phyloP scores from a whole-genome alignment of 2,113 vertebrate species.

The Anolis sagrei region DNA sequence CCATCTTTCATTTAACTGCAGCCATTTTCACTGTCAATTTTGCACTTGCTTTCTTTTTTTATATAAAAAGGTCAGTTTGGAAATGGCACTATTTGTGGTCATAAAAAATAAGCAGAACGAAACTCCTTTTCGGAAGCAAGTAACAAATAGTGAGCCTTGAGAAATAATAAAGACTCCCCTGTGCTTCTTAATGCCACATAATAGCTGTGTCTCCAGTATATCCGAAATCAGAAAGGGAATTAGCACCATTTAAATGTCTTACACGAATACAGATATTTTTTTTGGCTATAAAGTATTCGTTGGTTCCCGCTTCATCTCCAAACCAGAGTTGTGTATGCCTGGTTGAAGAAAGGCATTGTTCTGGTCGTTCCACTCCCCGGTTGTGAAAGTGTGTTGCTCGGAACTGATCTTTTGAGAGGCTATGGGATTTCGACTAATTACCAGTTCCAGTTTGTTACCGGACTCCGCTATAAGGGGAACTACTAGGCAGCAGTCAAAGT shows the following conservation, averaged over 20 bases:
- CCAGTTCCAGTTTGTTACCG: conserved; percentile 94
- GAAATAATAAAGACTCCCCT: conserved; percentile 70
- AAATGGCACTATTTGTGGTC: conserved; percentile 51
- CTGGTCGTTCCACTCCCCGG: conserved; percentile 80
- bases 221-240: conserved; percentile 75
- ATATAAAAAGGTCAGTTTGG: conserved; percentile 48
- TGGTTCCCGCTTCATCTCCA: conserved; percentile 81
- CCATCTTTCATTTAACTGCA: conserved; percentile 10
- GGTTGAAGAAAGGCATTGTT: conserved; percentile 79
- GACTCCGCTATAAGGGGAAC: conserved; percentile 97
- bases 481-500: conserved; percentile 98
- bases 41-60: conserved; percentile 17
- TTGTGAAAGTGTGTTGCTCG: conserved; percentile 53
- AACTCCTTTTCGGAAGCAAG: conserved; percentile 49
- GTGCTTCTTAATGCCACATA: conserved; percentile 80
- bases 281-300: conserved; percentile 91
- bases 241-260: conserved; percentile 89
- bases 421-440: conserved; percentile 92
- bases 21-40: conserved; percentile 41
- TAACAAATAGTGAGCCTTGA: conserved; percentile 69
- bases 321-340: conserved; percentile 62
- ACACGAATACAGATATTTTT: neutral
- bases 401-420: conserved; percentile 76
- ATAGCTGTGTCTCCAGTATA: conserved; percentile 68
- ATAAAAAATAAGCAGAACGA: conserved; percentile 46